Percentiles rank a stretch among this genome's conserved stretches.
These are phyloP conservation scores for Pristionchus exspectatus DNA, from an alignment of 2,888 invertebrate genomes.

Conservation along the genomic window DNA sequence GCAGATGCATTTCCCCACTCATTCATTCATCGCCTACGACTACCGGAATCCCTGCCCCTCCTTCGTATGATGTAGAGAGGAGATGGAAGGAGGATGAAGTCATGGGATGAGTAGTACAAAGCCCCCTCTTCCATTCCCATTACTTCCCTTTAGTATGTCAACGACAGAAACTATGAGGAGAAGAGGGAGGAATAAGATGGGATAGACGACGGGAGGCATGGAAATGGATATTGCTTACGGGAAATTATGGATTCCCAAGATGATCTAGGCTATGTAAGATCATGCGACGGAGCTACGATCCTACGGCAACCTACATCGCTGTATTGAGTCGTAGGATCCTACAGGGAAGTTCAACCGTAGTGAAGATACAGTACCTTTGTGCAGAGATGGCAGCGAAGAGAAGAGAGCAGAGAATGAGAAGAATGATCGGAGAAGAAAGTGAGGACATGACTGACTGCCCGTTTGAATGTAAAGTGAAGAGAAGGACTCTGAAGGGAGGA, in stretches of 20 bases:
- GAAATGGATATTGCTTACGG: neutral
- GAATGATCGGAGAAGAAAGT: slow-evolving; percentile 1
- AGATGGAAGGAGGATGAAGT: neutral
- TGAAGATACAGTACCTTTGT: neutral
- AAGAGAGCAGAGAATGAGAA: neutral
- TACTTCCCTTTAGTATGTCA: slow-evolving; percentile 44
- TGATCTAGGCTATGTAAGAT: neutral
- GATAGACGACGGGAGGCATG: neutral
- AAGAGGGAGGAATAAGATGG: slow-evolving; percentile 3
- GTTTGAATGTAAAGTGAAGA: slow-evolving; percentile 33
- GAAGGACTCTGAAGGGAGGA: neutral
- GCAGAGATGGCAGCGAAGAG: neutral
- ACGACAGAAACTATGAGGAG: slow-evolving; percentile 32
- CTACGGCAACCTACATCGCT: neutral
- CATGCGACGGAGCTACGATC: neutral
- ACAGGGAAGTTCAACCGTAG: neutral
- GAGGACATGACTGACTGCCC: slow-evolving; percentile 9
- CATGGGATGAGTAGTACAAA: slow-evolving; percentile 34
- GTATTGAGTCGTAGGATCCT: neutral
- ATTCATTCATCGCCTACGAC: neutral
- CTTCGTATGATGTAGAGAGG: neutral
- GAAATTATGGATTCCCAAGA: neutral
- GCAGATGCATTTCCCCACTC: neutral
- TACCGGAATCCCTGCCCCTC: neutral
- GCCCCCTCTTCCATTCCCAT: slow-evolving; percentile 3